phyloP scores from a whole-genome alignment of 92 coral and sea anemone species.

The Bergia puertoricense region DNA sequence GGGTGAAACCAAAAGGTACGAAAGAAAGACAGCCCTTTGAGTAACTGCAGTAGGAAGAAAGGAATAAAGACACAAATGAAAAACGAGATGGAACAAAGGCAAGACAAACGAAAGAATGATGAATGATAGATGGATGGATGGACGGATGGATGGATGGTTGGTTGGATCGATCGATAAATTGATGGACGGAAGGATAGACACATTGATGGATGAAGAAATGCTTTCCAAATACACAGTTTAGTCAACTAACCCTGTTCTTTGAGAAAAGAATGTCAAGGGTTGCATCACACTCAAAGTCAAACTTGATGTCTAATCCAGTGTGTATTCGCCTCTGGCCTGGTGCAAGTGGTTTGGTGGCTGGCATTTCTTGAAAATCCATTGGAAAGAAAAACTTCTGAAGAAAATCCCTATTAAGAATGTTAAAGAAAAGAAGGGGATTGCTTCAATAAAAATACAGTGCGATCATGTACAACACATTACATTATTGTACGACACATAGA shows the following conservation, averaged over 20 bases:
- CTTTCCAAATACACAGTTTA: not conserved
- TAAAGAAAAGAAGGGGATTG: not conserved
- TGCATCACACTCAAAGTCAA: constrained; percentile 88
- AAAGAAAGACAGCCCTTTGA: not conserved
- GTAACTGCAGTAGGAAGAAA: no score
- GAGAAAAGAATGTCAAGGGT: constrained; percentile 90
- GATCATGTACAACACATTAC: not conserved
- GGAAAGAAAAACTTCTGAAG: constrained; percentile 96
- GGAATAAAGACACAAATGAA: no score
- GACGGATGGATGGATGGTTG: not conserved
- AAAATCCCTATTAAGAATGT: constrained; percentile 64
- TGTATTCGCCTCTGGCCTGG: constrained; percentile 96
- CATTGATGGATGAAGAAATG: not conserved
- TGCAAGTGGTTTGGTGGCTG: constrained; percentile 86
- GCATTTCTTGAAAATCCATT: constrained; percentile 94
- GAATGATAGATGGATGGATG: not conserved
- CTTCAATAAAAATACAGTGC: not conserved
- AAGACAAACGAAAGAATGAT: not conserved
- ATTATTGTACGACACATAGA: no score
- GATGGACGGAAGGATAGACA: not conserved
- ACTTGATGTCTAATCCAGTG: constrained; percentile 94
- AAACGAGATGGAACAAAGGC: not conserved
- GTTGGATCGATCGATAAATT: not conserved
- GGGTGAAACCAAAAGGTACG: not conserved
- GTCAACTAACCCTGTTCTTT: constrained; percentile 78